These are phyloP conservation scores for Agelas oroides DNA, from an alignment of 37 sponge, comb jelly and placozoan species.

Conservation along the genomic window DNA sequence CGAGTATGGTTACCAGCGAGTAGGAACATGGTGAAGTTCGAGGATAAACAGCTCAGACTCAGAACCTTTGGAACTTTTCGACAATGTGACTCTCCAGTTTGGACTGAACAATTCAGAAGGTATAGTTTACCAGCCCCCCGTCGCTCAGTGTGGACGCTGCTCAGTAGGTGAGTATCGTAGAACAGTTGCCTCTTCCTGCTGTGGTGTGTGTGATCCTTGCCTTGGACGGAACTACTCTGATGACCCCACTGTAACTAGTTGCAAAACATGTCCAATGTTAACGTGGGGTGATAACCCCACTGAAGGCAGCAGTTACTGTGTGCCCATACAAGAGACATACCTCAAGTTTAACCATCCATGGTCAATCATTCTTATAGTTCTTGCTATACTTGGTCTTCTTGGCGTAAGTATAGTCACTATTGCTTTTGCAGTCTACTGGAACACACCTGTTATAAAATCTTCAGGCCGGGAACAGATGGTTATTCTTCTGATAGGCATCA, in stretches of 20 bases:
- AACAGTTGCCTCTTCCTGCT: slow-evolving; percentile 22
- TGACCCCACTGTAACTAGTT: not conserved
- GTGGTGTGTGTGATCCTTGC: slow-evolving; percentile 60
- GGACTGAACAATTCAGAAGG: not conserved
- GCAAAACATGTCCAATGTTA: too few relatives aligned
- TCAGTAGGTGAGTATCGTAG: slow-evolving; percentile 1
- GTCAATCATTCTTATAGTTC: slow-evolving; percentile 2
- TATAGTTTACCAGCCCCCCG: not conserved
- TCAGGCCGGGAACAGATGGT: slow-evolving; percentile 64
- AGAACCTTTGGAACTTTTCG: not conserved
- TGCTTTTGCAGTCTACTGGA: slow-evolving; percentile 29
- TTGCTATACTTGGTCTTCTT: slow-evolving; percentile 23
- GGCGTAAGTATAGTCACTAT: not conserved
- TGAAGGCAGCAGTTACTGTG: slow-evolving; percentile 57
- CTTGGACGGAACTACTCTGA: slow-evolving; percentile 27
- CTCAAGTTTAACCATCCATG: not conserved
- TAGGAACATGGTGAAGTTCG: slow-evolving; percentile 39
- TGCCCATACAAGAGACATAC: slow-evolving; percentile 20
- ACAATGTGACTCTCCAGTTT: not conserved
- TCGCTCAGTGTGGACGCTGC: slow-evolving; percentile 13
- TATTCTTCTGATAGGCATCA: slow-evolving; percentile 44
- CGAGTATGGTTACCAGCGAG: not conserved
- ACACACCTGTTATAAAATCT: slow-evolving; percentile 55
- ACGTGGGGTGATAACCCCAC: slow-evolving; percentile 72
- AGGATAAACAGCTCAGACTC: not conserved